These are phyloP conservation scores for Therioaphis trifolii DNA, from an alignment of 2,888 invertebrate species.

Conservation along the genomic window DNA sequence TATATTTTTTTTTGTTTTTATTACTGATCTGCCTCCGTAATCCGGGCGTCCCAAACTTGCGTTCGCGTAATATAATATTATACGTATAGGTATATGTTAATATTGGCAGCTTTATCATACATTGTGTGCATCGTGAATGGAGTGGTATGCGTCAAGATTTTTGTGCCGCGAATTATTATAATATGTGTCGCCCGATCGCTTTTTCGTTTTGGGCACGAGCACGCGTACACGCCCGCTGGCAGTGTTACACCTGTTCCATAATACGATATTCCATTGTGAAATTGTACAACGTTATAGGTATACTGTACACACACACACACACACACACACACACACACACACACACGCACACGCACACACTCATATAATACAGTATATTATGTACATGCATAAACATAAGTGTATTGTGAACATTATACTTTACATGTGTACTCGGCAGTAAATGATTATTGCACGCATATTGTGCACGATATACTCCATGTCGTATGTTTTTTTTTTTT, in stretches of 20 bases:
- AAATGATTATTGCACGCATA: neutral
- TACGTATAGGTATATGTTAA: no score
- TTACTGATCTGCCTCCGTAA: no score
- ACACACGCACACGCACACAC: no score
- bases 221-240: slow-evolving; percentile 36
- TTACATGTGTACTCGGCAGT: neutral
- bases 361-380: no score
- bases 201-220: neutral
- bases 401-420: no score
- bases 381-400: no score
- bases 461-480: neutral
- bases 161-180: neutral
- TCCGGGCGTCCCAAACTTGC: no score
- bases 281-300: neutral
- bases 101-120: no score
- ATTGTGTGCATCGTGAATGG: neutral
- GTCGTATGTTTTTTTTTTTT: slow-evolving; percentile 2
- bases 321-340: neutral
- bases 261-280: slow-evolving; percentile 37
- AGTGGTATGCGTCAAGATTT: neutral
- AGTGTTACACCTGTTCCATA: slow-evolving; percentile 31
- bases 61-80: no score
- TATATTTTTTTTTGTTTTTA: no score
- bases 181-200: neutral
- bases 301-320: no score